Conservation (phyloP, 1,140 invertebrate species). For the Drosophila mayri region DNA sequence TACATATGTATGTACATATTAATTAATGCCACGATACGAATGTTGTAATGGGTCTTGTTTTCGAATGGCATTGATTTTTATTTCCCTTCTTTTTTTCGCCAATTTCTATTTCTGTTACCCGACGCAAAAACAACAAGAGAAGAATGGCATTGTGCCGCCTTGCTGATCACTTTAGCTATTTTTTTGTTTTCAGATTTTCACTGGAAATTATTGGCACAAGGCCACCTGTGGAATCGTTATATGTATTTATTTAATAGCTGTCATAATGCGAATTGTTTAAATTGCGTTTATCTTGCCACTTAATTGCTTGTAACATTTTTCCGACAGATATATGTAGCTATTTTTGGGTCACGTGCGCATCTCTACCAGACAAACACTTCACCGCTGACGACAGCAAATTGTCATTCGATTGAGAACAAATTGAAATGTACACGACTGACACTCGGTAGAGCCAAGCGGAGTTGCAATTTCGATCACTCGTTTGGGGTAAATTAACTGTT, state of each 20-base stretch:
- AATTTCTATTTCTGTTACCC: slow-evolving; percentile 57
- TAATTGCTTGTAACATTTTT: slow-evolving; percentile 11
- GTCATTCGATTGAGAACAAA: slow-evolving; percentile 8
- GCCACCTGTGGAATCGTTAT: slow-evolving; percentile 11
- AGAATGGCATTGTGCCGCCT: background rate
- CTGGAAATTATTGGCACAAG: slow-evolving; percentile 13
- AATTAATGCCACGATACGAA: slow-evolving; percentile 43
- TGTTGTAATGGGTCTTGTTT: slow-evolving; percentile 45
- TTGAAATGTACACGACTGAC: background rate
- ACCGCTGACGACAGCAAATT: slow-evolving; percentile 65
- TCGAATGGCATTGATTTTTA: slow-evolving; percentile 60
- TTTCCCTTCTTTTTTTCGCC: slow-evolving; percentile 55
- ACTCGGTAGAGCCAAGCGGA: background rate
- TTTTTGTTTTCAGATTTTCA: background rate
- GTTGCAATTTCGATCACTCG: slow-evolving; percentile 3
- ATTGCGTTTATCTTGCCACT: slow-evolving; percentile 21
- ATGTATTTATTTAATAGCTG: slow-evolving; percentile 28
- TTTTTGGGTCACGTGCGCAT: slow-evolving; percentile 19
- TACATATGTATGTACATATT: slow-evolving; percentile 22
- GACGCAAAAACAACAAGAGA: slow-evolving; percentile 7
- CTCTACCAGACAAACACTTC: slow-evolving; percentile 43
- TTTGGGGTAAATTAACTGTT: slow-evolving; percentile 4
- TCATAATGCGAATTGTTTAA: slow-evolving; percentile 18
- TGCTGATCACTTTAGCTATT: slow-evolving; percentile 15
- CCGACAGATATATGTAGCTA: background rate